These are phyloP conservation scores for Drosophila arawakana DNA, from an alignment of 1,140 invertebrate genomes.

Conservation along the genomic window DNA sequence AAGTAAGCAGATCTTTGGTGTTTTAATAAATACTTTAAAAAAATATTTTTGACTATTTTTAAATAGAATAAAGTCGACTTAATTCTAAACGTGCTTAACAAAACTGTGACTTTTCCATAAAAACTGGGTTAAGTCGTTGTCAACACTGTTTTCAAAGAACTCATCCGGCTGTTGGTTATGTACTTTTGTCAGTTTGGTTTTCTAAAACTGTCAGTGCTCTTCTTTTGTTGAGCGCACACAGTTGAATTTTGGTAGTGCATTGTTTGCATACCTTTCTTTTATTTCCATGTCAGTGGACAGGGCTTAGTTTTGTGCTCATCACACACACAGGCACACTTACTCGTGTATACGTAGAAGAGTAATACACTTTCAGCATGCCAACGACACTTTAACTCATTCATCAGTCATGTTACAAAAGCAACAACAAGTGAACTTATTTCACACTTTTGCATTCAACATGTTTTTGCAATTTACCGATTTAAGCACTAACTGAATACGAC, in stretches of 20 bases:
- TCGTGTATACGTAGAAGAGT: conserved; percentile 14
- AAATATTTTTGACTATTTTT: too few relatives aligned
- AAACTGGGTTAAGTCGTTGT: too few relatives aligned
- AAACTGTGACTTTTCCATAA: too few relatives aligned
- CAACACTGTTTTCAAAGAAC: too few relatives aligned
- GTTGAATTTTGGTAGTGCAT: conserved; percentile 53
- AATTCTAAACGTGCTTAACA: too few relatives aligned
- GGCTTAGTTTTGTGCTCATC: conserved; percentile 31
- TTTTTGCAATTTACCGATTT: conserved; percentile 80
- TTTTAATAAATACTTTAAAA: too few relatives aligned
- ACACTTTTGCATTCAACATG: conserved; percentile 61
- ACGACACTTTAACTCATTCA: conserved; percentile 66
- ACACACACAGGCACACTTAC: conserved; percentile 15
- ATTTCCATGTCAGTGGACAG: conserved; percentile 38
- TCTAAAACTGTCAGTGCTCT: conserved; percentile 14
- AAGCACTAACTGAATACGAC: conserved; percentile 63
- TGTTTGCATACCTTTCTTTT: conserved; percentile 64
- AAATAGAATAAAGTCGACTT: too few relatives aligned
- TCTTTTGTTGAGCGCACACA: neutral
- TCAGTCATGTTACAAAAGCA: conserved; percentile 66
- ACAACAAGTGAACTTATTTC: conserved; percentile 36
- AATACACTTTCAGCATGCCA: conserved; percentile 42
- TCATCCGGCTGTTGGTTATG: neutral
- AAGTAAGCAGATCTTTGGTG: neutral
- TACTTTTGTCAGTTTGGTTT: conserved; percentile 10